Conservation (phyloP, 2,113 vertebrate genomes). For the Xenus cinereus region DNA sequence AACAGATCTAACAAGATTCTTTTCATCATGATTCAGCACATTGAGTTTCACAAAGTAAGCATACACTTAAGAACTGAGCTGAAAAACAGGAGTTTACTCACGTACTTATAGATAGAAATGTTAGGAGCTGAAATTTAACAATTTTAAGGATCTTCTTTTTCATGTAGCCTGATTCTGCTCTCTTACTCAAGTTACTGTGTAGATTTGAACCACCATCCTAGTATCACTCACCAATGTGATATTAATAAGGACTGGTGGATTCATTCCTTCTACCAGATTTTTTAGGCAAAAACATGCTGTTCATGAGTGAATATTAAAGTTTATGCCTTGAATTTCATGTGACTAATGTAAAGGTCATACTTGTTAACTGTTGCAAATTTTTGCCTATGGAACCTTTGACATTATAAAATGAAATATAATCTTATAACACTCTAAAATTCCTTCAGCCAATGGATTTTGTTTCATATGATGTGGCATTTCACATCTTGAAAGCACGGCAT, state of each 20-base stretch:
- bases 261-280: background rate
- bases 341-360: constrained; percentile 76
- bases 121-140: background rate
- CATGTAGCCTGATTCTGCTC: background rate
- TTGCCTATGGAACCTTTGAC: constrained; percentile 71
- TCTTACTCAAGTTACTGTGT: background rate
- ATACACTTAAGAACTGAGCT: background rate
- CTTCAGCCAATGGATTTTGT: constrained; percentile 68
- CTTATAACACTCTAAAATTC: constrained; percentile 72
- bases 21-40: background rate
- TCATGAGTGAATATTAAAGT: constrained; percentile 59
- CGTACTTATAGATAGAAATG: background rate
- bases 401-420: constrained; percentile 77
- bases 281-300: constrained; percentile 8
- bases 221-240: background rate
- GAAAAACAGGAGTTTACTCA: background rate
- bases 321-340: constrained; percentile 76
- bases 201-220: background rate
- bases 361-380: constrained; percentile 76
- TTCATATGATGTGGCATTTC: constrained; percentile 67
- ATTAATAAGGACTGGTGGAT: background rate
- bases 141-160: background rate
- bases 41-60: background rate
- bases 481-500: constrained; percentile 65
- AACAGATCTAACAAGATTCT: background rate